Evolutionary conservation across 2,888 invertebrate species (phyloP), one percentile per base, ranked within the genome.

Genomic region (Nemotelus pantherinus): DNA sequence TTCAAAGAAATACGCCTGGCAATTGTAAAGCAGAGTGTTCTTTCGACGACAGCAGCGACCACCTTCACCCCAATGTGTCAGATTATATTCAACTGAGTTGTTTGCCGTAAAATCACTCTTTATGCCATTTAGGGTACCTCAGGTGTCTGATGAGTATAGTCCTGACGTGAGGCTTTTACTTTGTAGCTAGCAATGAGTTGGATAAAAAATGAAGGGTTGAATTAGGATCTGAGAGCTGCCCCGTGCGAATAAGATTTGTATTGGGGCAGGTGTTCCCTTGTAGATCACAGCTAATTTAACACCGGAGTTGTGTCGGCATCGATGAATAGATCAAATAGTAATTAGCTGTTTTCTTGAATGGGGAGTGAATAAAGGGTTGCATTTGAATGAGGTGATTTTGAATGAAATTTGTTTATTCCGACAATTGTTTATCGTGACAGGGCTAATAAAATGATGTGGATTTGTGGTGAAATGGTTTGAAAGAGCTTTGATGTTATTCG

Each of bases 61-160:
- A 9, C 63, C 41, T 43, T 43, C 39, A 0, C 63, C 63, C 41
- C 43, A 63, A 63, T 63, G 63, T 43, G 10, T 25, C 63, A 63
- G 39, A 63, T 63, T 63, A 63, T 63, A 63, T 63, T 63, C 63
- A 63, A n/a, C 63, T 63, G 63, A 25, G 43, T 63, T 67, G 67
- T 67, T 67, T 67, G 50, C 50, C 39, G 67, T 48, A 39, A 67
- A 48, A 48, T 44, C 48, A 67, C 48, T 50, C 67, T 50, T 67
- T 67, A 50, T 50, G 50, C 44, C 60, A 60, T 68, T 77, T 58
- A 50, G 47, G 53, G 63, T 60, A 77, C 55, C 48, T 60, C 60
- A 67, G 48, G 48, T 63, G 63, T 63, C 43, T 63, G 4, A 43
- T 63, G 63, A 39, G 63, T 63, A 63, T 63, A 43, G 63, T 41